These are phyloP conservation scores for Conchocele bisecta DNA, from an alignment of 2,888 invertebrate genomes.

Conservation along the genomic window DNA sequence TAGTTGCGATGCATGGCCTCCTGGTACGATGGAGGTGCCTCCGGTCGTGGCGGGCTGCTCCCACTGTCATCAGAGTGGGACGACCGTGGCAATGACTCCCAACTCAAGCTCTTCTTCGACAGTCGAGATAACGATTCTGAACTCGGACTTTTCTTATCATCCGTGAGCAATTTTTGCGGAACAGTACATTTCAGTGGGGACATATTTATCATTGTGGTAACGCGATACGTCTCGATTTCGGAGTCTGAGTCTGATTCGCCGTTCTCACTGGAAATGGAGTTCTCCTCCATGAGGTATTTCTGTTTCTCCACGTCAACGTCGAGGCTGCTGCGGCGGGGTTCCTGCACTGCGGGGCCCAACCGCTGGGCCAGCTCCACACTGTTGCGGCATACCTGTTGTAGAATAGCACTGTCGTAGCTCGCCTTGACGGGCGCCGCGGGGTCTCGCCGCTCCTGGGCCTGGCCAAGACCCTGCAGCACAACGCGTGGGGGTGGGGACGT, in stretches of 20 bases:
- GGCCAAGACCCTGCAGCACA: constrained; percentile 63
- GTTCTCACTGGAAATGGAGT: constrained; percentile 54
- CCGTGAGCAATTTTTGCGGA: constrained; percentile 31
- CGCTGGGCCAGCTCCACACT: constrained; percentile 37
- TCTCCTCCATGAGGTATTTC: constrained; percentile 50
- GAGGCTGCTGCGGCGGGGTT: background rate
- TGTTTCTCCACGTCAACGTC: constrained; percentile 31
- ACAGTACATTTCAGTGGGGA: constrained; percentile 31
- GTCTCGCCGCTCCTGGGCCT: constrained; percentile 35
- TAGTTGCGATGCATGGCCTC: constrained; percentile 75
- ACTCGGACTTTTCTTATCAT: background rate
- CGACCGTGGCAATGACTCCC: constrained; percentile 36
- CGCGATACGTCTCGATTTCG: constrained; percentile 28
- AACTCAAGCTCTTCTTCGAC: constrained; percentile 32
- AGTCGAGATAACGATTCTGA: background rate
- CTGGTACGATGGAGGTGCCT: constrained; percentile 75
- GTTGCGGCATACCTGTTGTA: constrained; percentile 55
- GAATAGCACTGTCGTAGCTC: constrained; percentile 64
- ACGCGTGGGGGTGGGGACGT: constrained; percentile 75
- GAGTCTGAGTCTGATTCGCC: constrained; percentile 44
- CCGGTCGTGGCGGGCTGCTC: constrained; percentile 59
- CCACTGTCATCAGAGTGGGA: constrained; percentile 26
- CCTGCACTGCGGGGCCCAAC: no score
- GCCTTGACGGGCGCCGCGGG: constrained; percentile 63
- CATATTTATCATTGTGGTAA: constrained; percentile 36